Base-by-base conservation (phyloP, 2,113 vertebrate genomes). In the Isichthys henryi region DNA sequence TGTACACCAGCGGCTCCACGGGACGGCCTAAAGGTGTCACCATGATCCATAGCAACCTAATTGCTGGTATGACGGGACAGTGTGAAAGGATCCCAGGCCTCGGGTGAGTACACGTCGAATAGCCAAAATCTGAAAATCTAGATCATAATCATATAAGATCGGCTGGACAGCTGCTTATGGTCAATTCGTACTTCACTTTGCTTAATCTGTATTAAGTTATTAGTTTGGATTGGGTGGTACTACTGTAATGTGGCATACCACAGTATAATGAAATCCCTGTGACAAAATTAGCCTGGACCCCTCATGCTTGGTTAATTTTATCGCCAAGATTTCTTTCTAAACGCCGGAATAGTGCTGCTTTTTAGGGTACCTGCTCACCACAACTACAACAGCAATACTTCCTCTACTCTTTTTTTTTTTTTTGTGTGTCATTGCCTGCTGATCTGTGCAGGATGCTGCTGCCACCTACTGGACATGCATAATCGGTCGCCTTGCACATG, bases 1-100 rank as follows among this genome's bases (percentile, higher is more conserved):
- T 99, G 98, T 99, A 99, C 90, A 99, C 98, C 89, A 99, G 98
- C 3, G 98, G 98, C 6, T 99, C 98, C 5, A 99, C 98, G 0
- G 98, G 98, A 58, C 95, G 93, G 84, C 98, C 98, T 46, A 99
- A 99, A 95, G 98, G 98, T 93, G 98, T 99, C 92, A 97, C 97
- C 97, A 99, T 99, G 93, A 91, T 95, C 88, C 98, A 99, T 91
- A 96, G 97, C 90, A 99, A 99, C 93, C 88, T 99, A 53, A 98
- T 98, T 88, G 97, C 98, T 58, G 98, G 98, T 66, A 99, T 99
- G 98, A 95, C 98, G 0, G 98, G 98, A 90, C 98, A 99, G 53
- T 99, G 98, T 48, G 97, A 99, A 90, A 96, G 98, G 89, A 99
- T 99, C 91, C 98, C 98, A 88, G 97, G 96, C 15, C 95, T 99